Percentiles rank a stretch among this genome's conserved stretches.
Evolutionary conservation across 2,888 invertebrate genomes (phyloP).

Genomic region (Gymnoscelis rufifasciata): DNA sequence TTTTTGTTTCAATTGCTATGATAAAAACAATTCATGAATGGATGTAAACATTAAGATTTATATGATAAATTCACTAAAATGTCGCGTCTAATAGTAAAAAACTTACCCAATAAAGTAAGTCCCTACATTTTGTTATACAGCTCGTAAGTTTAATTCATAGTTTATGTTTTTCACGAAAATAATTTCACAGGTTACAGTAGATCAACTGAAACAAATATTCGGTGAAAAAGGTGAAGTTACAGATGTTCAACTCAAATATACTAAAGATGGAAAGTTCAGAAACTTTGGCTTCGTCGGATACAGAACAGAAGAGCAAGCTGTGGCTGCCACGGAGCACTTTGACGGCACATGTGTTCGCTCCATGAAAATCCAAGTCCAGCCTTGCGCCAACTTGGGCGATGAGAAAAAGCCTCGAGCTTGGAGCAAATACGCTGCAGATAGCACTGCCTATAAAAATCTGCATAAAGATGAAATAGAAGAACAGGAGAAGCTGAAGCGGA

Average conservation of each 20-base stretch:
- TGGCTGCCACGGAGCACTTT: constrained; percentile 86
- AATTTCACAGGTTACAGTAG: constrained; percentile 83
- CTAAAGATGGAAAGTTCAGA: constrained; percentile 93
- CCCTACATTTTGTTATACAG: neutral
- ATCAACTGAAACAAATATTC: constrained; percentile 87
- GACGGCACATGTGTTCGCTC: constrained; percentile 92
- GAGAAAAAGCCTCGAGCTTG: constrained; percentile 91
- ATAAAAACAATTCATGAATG: neutral
- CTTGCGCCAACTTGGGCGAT: constrained; percentile 83
- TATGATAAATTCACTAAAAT: constrained; percentile 66
- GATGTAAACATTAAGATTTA: neutral
- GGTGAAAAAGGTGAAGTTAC: constrained; percentile 91
- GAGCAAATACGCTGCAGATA: constrained; percentile 94
- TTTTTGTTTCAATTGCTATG: neutral
- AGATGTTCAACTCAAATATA: constrained; percentile 95
- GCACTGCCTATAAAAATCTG: constrained; percentile 80
- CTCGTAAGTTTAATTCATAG: neutral
- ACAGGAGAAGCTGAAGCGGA: constrained; percentile 51
- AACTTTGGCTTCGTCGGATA: constrained; percentile 97
- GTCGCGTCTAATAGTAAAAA: constrained; percentile 94
- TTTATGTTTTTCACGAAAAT: neutral
- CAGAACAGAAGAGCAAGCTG: constrained; percentile 88
- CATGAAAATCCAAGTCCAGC: constrained; percentile 87
- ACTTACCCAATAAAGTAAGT: constrained; percentile 91
- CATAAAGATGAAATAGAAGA: constrained; percentile 60